These are phyloP conservation scores for Esperia sulphurella DNA, from an alignment of 2,888 invertebrate species.

Conservation along the genomic window DNA sequence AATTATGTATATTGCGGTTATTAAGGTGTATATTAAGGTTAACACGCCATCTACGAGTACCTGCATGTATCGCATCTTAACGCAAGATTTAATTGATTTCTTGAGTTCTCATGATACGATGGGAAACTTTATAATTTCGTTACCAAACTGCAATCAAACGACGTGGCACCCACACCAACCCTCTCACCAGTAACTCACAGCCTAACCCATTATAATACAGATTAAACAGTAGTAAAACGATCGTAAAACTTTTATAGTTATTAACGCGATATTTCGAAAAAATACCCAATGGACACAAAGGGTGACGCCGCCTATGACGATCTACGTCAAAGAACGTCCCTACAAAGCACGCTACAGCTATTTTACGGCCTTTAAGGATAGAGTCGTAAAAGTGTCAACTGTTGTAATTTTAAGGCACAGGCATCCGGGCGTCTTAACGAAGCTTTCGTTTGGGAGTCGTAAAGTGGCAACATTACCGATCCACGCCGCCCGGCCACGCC, in stretches of 20 bases:
- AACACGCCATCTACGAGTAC: too few relatives aligned
- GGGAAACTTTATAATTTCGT: conserved; percentile 12
- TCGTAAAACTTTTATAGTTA: conserved; percentile 68
- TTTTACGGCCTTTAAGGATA: conserved; percentile 52
- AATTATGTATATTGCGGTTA: too few relatives aligned
- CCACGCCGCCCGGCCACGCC: conserved; percentile 16
- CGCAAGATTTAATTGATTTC: too few relatives aligned
- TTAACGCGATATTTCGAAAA: conserved; percentile 58
- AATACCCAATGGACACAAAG: conserved; percentile 64
- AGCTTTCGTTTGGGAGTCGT: conserved; percentile 51
- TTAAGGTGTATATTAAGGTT: too few relatives aligned
- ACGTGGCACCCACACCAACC: conserved; percentile 12
- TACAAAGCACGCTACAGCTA: conserved; percentile 42
- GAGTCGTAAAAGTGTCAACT: conserved; percentile 65
- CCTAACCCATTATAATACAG: conserved; percentile 52
- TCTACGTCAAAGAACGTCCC: conserved; percentile 47
- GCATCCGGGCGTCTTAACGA: conserved; percentile 52
- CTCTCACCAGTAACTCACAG: conserved; percentile 49
- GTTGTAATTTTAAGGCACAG: conserved; percentile 23
- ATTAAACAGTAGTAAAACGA: conserved; percentile 73
- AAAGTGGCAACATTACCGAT: conserved; percentile 28
- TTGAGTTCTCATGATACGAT: background rate
- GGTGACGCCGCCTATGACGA: conserved; percentile 49
- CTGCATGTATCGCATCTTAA: too few relatives aligned
- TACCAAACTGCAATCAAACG: background rate